A percentile compares a stretch with the other conserved stretches of the same genome.
Evolutionary conservation across 2,888 invertebrate genomes (phyloP).

Genomic region (Drosophila merina): DNA sequence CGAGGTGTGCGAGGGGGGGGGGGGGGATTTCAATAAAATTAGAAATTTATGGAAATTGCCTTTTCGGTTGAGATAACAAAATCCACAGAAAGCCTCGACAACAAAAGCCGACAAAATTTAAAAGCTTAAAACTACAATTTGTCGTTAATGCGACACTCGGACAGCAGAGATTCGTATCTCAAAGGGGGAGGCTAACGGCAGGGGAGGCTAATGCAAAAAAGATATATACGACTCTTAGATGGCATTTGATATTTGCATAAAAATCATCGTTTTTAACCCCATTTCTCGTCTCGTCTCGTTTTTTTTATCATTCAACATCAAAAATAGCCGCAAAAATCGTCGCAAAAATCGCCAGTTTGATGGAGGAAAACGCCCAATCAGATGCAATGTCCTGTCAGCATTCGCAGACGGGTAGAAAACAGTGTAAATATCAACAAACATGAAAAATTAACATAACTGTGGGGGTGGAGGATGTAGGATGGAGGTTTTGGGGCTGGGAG

Average conservation of each 20-base stretch:
- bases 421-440: slow-evolving; percentile 51
- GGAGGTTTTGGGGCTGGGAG: no score
- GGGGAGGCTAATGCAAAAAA: slow-evolving; percentile 42
- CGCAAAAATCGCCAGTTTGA: slow-evolving; percentile 5
- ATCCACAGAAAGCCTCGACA: slow-evolving; percentile 42
- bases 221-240: slow-evolving; percentile 43
- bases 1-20: background rate
- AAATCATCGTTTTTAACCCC: slow-evolving; percentile 41
- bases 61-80: slow-evolving; percentile 44
- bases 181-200: background rate
- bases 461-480: background rate
- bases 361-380: background rate
- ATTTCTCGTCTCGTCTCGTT: slow-evolving; percentile 18
- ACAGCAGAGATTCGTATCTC: slow-evolving; percentile 8
- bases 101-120: slow-evolving; percentile 59
- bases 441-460: slow-evolving; percentile 76
- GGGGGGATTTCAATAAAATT: slow-evolving; percentile 71
- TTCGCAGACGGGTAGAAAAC: slow-evolving; percentile 25
- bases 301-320: slow-evolving; percentile 10
- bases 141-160: slow-evolving; percentile 71
- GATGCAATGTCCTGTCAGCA: slow-evolving; percentile 46
- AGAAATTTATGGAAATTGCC: slow-evolving; percentile 79
- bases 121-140: slow-evolving; percentile 76
- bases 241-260: slow-evolving; percentile 33
- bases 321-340: slow-evolving; percentile 13